Evolutionary conservation across 2,888 invertebrate species (phyloP).

Genomic region (Rhodophaea formosa): DNA sequence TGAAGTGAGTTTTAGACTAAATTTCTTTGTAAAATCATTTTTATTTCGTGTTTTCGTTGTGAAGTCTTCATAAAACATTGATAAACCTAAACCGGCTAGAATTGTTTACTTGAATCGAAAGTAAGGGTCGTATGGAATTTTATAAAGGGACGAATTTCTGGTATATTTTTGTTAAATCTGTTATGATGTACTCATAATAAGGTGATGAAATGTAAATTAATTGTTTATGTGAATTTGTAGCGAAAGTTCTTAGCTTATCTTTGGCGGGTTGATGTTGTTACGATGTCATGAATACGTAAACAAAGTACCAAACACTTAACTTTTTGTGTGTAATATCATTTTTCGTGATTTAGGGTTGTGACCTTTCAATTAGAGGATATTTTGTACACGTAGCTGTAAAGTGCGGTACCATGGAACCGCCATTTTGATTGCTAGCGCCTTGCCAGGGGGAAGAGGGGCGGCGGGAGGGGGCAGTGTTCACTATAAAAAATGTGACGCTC

Average conservation of each 20-base stretch:
- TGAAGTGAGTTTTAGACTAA: conserved; percentile 36
- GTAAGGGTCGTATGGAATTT: not conserved
- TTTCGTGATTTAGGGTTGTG: conserved; percentile 32
- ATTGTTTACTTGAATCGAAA: conserved; percentile 47
- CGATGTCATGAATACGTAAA: conserved; percentile 12
- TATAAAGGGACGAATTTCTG: not conserved
- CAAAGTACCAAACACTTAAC: conserved; percentile 3
- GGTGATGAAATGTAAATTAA: not conserved
- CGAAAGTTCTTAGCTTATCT: conserved; percentile 26
- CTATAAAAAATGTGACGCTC: conserved; percentile 66
- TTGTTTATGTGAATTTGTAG: conserved; percentile 27
- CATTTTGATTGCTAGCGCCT: conserved; percentile 76
- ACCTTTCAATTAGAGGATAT: conserved; percentile 44
- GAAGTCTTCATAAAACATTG: not conserved
- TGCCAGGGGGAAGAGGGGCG: conserved; percentile 54
- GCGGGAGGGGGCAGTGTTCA: conserved; percentile 49
- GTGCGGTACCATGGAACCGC: conserved; percentile 68
- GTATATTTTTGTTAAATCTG: not conserved
- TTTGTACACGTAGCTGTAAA: conserved; percentile 63
- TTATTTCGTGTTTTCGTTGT: not conserved
- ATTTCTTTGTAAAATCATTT: not conserved
- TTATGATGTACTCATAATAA: not conserved
- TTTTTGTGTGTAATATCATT: conserved; percentile 15
- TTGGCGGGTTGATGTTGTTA: conserved; percentile 9
- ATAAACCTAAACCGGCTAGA: conserved; percentile 40